A percentile compares a stretch with the other conserved stretches of the same genome.
phyloP scores from a whole-genome alignment of 2,797 vertebrate genomes.

The Malurus leucopterus region DNA sequence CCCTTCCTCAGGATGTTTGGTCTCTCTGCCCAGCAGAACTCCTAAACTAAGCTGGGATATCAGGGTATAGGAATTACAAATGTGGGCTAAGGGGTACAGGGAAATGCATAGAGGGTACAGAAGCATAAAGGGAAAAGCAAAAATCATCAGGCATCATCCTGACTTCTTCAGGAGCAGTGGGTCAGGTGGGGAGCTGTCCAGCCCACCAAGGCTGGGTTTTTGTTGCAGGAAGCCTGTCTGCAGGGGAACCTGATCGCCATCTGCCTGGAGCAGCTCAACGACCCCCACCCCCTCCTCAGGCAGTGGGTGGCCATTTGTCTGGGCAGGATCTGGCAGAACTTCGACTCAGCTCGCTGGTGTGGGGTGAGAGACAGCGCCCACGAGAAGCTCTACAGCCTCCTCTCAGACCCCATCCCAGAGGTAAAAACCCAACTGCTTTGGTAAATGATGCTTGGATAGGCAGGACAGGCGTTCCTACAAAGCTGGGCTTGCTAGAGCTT shows the following conservation, averaged over 20 bases:
- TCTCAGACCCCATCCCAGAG: conserved; percentile 94
- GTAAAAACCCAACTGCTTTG: conserved; percentile 57
- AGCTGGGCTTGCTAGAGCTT: neutral
- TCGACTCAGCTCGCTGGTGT: conserved; percentile 94
- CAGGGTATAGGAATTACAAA: no score
- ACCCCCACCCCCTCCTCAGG: conserved; percentile 91
- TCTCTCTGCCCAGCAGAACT: no score
- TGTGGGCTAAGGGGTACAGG: no score
- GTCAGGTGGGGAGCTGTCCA: neutral
- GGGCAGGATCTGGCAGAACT: conserved; percentile 97
- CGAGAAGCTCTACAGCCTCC: conserved; percentile 94
- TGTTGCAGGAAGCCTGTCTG: conserved; percentile 90
- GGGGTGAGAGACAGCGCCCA: conserved; percentile 95
- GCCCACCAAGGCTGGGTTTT: neutral
- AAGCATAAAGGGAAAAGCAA: no score
- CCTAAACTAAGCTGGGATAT: no score
- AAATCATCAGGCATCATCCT: neutral
- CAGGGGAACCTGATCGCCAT: conserved; percentile 96
- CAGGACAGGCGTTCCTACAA: neutral
- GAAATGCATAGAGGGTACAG: no score
- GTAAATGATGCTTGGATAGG: accelerated
- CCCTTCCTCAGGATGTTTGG: no score
- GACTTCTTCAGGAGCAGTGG: neutral
- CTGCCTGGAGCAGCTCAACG: conserved; percentile 94
- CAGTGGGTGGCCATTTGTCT: conserved; percentile 98